These are phyloP conservation scores for Dysmachus trigonus DNA, from an alignment of 2,888 invertebrate genomes.

Conservation along the genomic window DNA sequence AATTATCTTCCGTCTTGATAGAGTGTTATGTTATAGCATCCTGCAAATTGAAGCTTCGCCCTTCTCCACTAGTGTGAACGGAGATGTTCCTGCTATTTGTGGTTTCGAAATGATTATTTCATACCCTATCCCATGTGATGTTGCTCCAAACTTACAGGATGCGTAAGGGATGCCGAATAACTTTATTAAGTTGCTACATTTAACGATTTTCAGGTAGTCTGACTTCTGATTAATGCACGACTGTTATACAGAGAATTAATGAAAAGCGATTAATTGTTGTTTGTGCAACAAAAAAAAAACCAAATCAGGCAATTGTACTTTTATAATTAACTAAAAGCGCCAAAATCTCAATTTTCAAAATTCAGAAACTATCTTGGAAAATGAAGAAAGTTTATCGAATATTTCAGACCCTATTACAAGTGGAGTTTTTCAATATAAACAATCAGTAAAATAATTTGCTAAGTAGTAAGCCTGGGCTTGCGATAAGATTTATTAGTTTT, in stretches of 20 bases:
- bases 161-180: background rate
- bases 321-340: too few relatives aligned
- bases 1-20: slow-evolving; percentile 5
- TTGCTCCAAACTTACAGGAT: background rate
- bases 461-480: too few relatives aligned
- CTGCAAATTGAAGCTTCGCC: background rate
- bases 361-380: too few relatives aligned
- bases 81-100: background rate
- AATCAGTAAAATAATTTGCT: too few relatives aligned
- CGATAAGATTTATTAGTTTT: too few relatives aligned
- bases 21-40: background rate
- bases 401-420: too few relatives aligned
- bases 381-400: too few relatives aligned
- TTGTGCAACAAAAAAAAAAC: too few relatives aligned
- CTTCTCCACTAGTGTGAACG: background rate
- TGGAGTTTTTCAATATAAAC: too few relatives aligned
- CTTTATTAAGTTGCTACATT: background rate
- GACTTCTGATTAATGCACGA: background rate
- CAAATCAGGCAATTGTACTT: too few relatives aligned
- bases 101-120: background rate
- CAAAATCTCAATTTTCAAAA: too few relatives aligned
- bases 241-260: background rate
- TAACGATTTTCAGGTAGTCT: background rate
- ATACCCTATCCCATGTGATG: background rate
- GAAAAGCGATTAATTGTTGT: background rate